phyloP scores from a whole-genome alignment of 1,140 invertebrate genomes.

The Lordiphosa stackelbergi region DNA sequence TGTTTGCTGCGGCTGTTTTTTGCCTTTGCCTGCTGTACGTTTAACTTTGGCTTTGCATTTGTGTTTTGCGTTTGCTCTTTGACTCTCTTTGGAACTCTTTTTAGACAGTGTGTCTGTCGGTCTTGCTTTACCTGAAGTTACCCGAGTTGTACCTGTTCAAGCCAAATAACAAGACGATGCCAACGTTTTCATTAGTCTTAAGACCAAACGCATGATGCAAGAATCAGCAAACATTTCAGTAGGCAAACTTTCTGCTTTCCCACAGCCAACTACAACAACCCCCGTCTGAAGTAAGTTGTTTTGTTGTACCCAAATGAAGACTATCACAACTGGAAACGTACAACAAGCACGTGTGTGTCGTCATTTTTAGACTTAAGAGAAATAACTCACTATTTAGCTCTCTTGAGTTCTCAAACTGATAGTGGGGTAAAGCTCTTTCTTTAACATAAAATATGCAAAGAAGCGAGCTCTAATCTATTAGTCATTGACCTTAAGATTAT shows the following conservation, averaged over 20 bases:
- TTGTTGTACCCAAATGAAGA: slow-evolving; percentile 20
- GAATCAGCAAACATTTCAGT: slow-evolving; percentile 45
- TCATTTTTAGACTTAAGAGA: slow-evolving; percentile 14
- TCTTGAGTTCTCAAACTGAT: neutral
- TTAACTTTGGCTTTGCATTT: slow-evolving; percentile 61
- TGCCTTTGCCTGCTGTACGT: slow-evolving; percentile 17
- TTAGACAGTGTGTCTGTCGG: slow-evolving; percentile 2
- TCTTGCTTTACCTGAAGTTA: too few relatives aligned
- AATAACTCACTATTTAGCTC: slow-evolving; percentile 6
- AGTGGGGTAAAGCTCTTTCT: neutral
- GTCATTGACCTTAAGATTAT: slow-evolving; percentile 30
- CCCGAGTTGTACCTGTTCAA: neutral
- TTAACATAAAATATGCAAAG: slow-evolving; percentile 4
- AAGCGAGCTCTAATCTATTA: slow-evolving; percentile 18
- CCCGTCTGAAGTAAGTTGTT: slow-evolving; percentile 17
- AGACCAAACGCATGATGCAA: slow-evolving; percentile 53
- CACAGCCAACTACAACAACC: neutral
- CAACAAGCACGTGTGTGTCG: slow-evolving; percentile 28
- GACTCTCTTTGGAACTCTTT: slow-evolving; percentile 11
- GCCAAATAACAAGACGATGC: neutral
- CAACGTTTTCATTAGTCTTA: slow-evolving; percentile 10
- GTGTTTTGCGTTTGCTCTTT: slow-evolving; percentile 28
- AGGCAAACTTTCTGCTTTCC: slow-evolving; percentile 14
- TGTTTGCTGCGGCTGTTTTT: slow-evolving; percentile 11
- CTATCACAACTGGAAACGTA: slow-evolving; percentile 3